These are phyloP conservation scores for Notolepis coatsorum DNA, from an alignment of 2,797 vertebrate species.

Conservation along the genomic window DNA sequence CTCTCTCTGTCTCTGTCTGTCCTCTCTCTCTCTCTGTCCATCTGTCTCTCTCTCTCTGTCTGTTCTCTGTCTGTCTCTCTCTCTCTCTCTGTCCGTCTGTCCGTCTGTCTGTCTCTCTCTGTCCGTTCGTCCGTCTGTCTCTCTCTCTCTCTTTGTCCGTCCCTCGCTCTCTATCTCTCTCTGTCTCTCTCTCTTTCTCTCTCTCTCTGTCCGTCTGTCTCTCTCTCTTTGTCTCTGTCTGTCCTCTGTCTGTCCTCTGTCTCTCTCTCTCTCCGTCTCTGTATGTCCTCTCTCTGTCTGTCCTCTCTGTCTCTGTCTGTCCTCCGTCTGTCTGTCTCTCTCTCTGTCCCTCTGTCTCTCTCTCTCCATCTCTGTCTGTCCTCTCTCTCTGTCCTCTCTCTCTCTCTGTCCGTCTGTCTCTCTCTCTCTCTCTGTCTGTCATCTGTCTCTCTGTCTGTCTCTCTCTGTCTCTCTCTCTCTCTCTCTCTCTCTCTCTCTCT, in stretches of 20 bases:
- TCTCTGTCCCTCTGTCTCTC: not conserved
- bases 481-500: not conserved
- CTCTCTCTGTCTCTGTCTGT: slow-evolving; percentile 36
- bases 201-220: not conserved
- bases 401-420: not conserved
- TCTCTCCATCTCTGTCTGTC: not conserved
- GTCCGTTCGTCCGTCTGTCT: slow-evolving; percentile 36
- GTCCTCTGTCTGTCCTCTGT: too few species aligned
- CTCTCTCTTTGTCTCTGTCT: slow-evolving; percentile 8
- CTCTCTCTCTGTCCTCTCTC: slow-evolving; percentile 7
- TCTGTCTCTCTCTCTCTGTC: not conserved
- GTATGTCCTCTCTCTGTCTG: slow-evolving; percentile 35
- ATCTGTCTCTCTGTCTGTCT: not conserved
- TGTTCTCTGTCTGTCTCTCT: not conserved
- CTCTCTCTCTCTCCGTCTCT: not conserved
- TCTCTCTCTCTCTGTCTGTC: slow-evolving; percentile 41
- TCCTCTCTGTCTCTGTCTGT: not conserved
- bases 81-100: not conserved
- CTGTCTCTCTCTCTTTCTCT: not conserved
- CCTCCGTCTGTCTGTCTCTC: not conserved
- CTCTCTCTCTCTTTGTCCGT: not conserved
- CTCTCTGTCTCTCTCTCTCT: not conserved
- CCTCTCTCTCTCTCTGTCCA: not conserved
- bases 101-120: slow-evolving; percentile 1
- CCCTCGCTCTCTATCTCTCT: not conserved